Conservation (phyloP, 1,140 invertebrate genomes). For the Macrocentrus cingulum region DNA sequence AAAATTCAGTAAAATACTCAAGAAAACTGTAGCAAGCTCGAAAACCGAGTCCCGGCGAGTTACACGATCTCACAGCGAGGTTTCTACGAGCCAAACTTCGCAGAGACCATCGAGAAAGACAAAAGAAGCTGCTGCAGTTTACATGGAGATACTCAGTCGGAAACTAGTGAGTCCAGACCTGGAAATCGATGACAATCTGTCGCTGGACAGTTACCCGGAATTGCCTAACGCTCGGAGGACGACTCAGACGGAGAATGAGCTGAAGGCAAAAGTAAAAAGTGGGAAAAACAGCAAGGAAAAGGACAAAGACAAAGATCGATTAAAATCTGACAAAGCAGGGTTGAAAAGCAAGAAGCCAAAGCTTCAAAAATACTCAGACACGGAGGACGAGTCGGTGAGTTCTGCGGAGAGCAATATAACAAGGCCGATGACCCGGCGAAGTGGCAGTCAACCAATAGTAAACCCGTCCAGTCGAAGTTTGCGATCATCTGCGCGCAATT, state of each 20-base stretch:
- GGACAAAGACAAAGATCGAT: constrained; percentile 25
- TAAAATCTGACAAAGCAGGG: constrained; percentile 21
- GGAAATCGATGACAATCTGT: constrained; percentile 66
- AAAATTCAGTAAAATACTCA: constrained; percentile 31
- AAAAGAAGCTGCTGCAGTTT: constrained; percentile 74
- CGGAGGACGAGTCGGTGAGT: constrained; percentile 46
- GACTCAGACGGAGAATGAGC: constrained; percentile 65
- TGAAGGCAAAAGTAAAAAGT: constrained; percentile 57
- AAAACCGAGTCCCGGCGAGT: constrained; percentile 49
- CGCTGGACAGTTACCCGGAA: constrained; percentile 69
- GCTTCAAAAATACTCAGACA: constrained; percentile 48
- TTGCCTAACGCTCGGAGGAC: constrained; percentile 66
- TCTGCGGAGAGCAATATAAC: constrained; percentile 37
- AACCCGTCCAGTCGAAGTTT: constrained; percentile 38
- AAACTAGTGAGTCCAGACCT: constrained; percentile 65
- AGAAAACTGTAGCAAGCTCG: constrained; percentile 45
- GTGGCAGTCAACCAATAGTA: constrained; percentile 32
- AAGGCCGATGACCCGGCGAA: constrained; percentile 41
- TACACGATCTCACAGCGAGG: constrained; percentile 45
- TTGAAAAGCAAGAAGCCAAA: constrained; percentile 34
- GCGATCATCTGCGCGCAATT: constrained; percentile 40
- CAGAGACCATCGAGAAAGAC: constrained; percentile 69
- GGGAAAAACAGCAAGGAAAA: constrained; percentile 33
- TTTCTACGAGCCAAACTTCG: constrained; percentile 10
- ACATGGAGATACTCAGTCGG: constrained; percentile 73